Evolutionary conservation across 2,797 vertebrate genomes (phyloP).

Genomic region (Centropyge bicolor): DNA sequence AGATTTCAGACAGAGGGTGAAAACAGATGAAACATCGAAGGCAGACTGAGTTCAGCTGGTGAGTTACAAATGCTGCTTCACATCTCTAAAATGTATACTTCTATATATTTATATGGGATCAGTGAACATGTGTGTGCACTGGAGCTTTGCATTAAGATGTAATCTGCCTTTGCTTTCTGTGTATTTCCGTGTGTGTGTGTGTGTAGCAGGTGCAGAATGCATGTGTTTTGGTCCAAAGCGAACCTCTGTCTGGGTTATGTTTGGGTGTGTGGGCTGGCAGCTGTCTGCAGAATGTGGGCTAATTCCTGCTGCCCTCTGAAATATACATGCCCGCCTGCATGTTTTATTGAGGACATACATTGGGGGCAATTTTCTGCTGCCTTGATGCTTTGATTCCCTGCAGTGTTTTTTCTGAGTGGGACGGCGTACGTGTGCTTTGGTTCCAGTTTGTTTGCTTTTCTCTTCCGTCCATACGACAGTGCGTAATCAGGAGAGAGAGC

Average conservation of each 20-base stretch:
- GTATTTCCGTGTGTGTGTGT: constrained; percentile 21
- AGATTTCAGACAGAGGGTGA: constrained; percentile 45
- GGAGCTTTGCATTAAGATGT: background rate
- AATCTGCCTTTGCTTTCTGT: constrained; percentile 2
- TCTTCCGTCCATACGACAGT: constrained; percentile 52
- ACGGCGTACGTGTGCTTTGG: constrained; percentile 36
- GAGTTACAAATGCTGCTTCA: constrained; percentile 60
- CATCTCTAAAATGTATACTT: constrained; percentile 2
- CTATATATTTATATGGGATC: background rate
- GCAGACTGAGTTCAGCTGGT: constrained; percentile 77
- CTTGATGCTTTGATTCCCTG: constrained; percentile 58
- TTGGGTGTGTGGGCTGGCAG: constrained; percentile 63
- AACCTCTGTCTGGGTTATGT: constrained; percentile 67
- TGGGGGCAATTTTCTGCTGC: constrained; percentile 69
- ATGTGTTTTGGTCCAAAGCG: constrained; percentile 44
- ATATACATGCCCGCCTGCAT: constrained; percentile 81
- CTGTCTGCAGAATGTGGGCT: constrained; percentile 79
- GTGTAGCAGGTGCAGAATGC: constrained; percentile 47
- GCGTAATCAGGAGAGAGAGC: constrained; percentile 67
- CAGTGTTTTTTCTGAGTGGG: constrained; percentile 41
- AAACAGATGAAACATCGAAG: constrained; percentile 43
- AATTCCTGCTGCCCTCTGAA: constrained; percentile 74
- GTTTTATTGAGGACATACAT: constrained; percentile 77
- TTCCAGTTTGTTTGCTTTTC: constrained; percentile 60
- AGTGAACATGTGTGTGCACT: background rate